Evolutionary conservation across 2,797 vertebrate species (phyloP).

Genomic region (Morelia viridis): DNA sequence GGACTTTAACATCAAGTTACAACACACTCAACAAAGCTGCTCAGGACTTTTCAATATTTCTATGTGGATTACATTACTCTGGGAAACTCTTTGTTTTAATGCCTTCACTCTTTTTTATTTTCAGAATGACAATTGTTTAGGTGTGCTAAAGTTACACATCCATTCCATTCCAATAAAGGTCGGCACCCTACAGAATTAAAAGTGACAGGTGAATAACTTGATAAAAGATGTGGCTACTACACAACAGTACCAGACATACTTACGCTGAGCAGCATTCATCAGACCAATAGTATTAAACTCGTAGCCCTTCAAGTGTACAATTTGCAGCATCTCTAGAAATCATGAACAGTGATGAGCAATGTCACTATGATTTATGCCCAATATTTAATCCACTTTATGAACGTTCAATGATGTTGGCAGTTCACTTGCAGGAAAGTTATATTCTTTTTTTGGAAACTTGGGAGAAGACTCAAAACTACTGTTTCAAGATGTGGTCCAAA

Average conservation of each 20-base stretch:
- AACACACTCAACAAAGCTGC: slow-evolving; percentile 29
- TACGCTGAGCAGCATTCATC: background rate
- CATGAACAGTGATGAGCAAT: background rate
- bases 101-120: slow-evolving; percentile 46
- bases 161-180: slow-evolving; percentile 35
- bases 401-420: background rate
- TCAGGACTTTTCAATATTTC: slow-evolving; percentile 19
- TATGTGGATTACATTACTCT: slow-evolving; percentile 43
- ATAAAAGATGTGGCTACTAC: background rate
- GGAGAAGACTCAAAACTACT: background rate
- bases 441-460: background rate
- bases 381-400: background rate
- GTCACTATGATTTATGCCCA: background rate
- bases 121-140: slow-evolving; percentile 34
- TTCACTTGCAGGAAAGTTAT: background rate
- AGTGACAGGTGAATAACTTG: background rate
- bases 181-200: background rate
- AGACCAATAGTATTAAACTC: background rate
- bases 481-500: background rate
- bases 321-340: too few species aligned
- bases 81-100: slow-evolving; percentile 53
- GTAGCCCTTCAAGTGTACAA: too few species aligned
- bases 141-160: slow-evolving; percentile 30
- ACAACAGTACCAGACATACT: background rate
- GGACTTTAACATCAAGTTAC: slow-evolving; percentile 39